Evolutionary conservation across 2,888 invertebrate genomes (phyloP).

Genomic region (Tanypteryx hageni): DNA sequence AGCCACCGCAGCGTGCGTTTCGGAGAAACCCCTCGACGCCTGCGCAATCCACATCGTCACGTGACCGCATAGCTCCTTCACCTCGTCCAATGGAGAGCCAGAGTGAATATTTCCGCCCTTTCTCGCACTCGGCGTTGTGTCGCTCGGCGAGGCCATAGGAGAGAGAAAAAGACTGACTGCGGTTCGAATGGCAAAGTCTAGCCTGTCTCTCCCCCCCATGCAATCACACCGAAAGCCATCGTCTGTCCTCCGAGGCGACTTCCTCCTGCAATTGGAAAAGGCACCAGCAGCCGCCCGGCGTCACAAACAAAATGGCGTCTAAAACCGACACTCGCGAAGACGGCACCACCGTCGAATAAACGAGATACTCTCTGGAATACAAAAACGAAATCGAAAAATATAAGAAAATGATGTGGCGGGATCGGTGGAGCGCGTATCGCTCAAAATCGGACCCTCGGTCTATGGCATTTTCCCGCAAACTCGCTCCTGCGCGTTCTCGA

Average conservation of each 20-base stretch:
- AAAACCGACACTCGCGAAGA: not conserved
- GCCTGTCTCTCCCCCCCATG: slow-evolving; percentile 72
- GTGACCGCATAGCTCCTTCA: slow-evolving; percentile 33
- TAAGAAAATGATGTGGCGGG: too few species aligned
- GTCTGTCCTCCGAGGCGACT: slow-evolving; percentile 27
- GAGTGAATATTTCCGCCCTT: not conserved
- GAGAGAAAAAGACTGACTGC: slow-evolving; percentile 73
- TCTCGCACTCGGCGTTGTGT: slow-evolving; percentile 20
- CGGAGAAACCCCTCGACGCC: not conserved
- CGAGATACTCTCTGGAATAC: too few species aligned
- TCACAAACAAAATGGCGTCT: slow-evolving; percentile 23
- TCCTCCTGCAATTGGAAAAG: too few species aligned
- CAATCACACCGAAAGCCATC: slow-evolving; percentile 69
- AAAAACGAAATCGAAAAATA: too few species aligned
- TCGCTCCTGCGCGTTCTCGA: not conserved
- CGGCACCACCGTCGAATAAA: not conserved
- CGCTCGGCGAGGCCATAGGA: slow-evolving; percentile 71
- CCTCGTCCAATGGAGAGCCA: slow-evolving; percentile 5
- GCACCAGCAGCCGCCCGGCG: not conserved
- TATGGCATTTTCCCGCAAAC: not conserved
- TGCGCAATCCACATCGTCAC: slow-evolving; percentile 58
- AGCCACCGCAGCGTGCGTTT: not conserved
- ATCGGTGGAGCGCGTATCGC: too few species aligned
- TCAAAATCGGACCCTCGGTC: not conserved
- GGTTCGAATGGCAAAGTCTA: slow-evolving; percentile 69